phyloP scores from a whole-genome alignment of 2,797 vertebrate genomes.

The Paratrypauchen microcephalus region DNA sequence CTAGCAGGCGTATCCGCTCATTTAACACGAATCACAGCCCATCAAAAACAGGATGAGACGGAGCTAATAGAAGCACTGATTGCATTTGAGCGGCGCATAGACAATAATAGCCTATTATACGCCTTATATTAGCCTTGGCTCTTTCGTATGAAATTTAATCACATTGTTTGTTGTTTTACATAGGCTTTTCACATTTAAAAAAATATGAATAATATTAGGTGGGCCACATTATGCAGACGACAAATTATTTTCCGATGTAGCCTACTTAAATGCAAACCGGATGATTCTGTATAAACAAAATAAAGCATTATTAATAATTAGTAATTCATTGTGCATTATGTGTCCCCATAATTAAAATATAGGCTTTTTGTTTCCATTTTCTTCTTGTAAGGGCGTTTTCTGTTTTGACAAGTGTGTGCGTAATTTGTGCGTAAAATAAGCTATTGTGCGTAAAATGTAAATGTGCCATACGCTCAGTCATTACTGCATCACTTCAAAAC shows the following conservation, averaged over 20 bases:
- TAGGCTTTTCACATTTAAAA: background rate
- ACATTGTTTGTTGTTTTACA: background rate
- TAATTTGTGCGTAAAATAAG: conserved; percentile 9
- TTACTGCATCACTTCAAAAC: background rate
- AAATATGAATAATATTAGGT: background rate
- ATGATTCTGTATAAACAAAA: no score
- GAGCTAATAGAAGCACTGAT: conserved; percentile 69
- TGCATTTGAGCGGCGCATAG: background rate
- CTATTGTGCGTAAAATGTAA: background rate
- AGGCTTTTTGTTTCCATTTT: background rate
- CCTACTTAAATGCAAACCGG: no score
- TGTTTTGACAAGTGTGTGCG: background rate
- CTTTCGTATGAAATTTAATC: background rate
- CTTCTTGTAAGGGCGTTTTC: background rate
- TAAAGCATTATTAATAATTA: no score
- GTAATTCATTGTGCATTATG: background rate
- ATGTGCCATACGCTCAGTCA: background rate
- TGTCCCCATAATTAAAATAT: background rate
- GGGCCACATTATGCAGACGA: background rate
- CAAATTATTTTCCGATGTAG: no score
- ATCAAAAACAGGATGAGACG: conserved; percentile 95
- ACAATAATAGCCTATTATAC: conserved; percentile 7
- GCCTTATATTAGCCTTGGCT: background rate
- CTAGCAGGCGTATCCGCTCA: conserved; percentile 96
- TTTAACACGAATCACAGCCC: conserved; percentile 88